A percentile compares a stretch with the other conserved stretches of the same genome.
Conservation (phyloP, 2,888 invertebrate genomes). For the Neoaliturus tenellus region DNA sequence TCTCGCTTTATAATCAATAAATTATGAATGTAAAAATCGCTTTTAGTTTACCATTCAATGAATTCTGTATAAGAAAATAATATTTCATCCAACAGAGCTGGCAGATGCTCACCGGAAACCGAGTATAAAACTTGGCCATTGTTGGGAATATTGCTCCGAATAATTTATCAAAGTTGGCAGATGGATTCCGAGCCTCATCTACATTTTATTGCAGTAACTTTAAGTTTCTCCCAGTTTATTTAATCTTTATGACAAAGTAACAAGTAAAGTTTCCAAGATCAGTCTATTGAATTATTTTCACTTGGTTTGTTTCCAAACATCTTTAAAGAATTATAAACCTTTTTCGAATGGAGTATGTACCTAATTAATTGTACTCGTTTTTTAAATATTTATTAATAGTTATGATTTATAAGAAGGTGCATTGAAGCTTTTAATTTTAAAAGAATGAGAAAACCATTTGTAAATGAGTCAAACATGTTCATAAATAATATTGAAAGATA, state of each 20-base stretch:
- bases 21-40: too few species aligned
- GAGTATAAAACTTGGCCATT: conserved; percentile 25
- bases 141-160: conserved; percentile 8
- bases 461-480: too few species aligned
- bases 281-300: background rate
- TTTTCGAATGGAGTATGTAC: too few species aligned
- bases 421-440: too few species aligned
- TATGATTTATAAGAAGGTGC: too few species aligned
- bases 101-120: background rate
- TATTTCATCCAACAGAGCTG: background rate
- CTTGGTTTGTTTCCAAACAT: too few species aligned
- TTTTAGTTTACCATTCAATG: background rate
- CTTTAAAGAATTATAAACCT: too few species aligned
- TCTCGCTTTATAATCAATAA: too few species aligned
- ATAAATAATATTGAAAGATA: too few species aligned
- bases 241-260: conserved; percentile 20
- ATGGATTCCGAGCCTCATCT: conserved; percentile 15
- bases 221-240: conserved; percentile 23
- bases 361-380: too few species aligned
- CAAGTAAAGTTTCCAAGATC: conserved; percentile 1
- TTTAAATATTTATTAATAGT: too few species aligned
- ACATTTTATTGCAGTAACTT: conserved; percentile 33
- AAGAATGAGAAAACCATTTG: too few species aligned
- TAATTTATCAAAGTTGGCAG: conserved; percentile 33
- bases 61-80: background rate